phyloP scores from a whole-genome alignment of 2,888 invertebrate genomes.

The Amphipyra tragopoginis region DNA sequence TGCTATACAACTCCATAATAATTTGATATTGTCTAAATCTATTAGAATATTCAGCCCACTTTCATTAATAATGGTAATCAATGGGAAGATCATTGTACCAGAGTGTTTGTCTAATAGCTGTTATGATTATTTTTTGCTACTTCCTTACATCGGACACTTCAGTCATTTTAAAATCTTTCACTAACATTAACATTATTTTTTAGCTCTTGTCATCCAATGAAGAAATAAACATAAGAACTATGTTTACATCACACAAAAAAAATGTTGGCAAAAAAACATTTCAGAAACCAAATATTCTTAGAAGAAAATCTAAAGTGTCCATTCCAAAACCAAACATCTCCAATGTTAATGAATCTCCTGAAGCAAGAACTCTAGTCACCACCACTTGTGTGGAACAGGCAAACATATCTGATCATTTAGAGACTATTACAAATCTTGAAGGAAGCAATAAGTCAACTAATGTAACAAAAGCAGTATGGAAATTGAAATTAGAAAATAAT shows the following conservation, averaged over 20 bases:
- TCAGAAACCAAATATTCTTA: conserved; percentile 84
- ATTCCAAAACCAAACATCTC: conserved; percentile 47
- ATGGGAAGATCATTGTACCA: no score
- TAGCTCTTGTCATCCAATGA: conserved; percentile 47
- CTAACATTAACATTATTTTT: conserved; percentile 10
- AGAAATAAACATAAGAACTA: conserved; percentile 59
- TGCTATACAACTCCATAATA: no score
- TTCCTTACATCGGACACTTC: neutral
- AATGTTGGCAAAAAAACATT: conserved; percentile 74
- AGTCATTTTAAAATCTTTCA: neutral
- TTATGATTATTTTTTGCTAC: neutral
- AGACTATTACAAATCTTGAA: conserved; percentile 10
- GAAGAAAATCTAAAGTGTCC: conserved; percentile 72
- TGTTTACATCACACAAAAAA: conserved; percentile 80
- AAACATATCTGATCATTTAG: conserved; percentile 23
- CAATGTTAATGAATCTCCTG: conserved; percentile 60
- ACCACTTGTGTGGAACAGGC: conserved; percentile 18
- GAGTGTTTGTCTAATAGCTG: no score
- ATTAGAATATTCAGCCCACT: no score
- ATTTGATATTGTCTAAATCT: no score
- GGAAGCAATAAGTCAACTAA: conserved; percentile 15
- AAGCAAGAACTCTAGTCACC: conserved; percentile 43
- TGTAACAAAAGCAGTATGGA: conserved; percentile 33
- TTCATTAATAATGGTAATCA: no score
- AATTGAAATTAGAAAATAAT: conserved; percentile 39